These are phyloP conservation scores for Pseudolaguvia tuberculata DNA, from an alignment of 2,113 vertebrate genomes.

Conservation along the genomic window DNA sequence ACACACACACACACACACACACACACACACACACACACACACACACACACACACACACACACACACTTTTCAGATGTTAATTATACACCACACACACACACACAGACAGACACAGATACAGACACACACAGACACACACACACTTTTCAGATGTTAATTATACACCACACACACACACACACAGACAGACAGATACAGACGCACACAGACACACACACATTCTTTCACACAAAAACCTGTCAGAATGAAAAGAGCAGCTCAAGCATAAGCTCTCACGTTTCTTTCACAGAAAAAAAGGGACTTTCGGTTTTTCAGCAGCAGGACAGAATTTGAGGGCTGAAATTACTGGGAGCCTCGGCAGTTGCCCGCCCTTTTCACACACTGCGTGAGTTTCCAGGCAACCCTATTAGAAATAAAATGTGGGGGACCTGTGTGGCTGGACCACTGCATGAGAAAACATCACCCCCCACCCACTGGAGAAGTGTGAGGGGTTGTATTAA, in stretches of 20 bases:
- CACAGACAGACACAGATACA: too few species aligned
- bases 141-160: too few species aligned
- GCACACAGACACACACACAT: neutral
- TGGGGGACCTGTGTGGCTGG: slow-evolving; percentile 35
- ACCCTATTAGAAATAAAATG: slow-evolving; percentile 39
- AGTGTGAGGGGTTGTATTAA: slow-evolving; percentile 57
- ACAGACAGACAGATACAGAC: too few species aligned
- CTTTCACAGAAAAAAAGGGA: neutral
- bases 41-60: too few species aligned
- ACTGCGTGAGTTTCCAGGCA: slow-evolving; percentile 60
- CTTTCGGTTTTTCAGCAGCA: neutral
- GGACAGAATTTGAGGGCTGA: neutral
- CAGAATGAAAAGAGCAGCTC: neutral
- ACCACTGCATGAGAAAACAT: slow-evolving; percentile 46
- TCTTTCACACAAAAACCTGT: neutral
- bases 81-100: too few species aligned
- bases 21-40: too few species aligned
- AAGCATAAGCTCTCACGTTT: neutral
- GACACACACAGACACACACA: too few species aligned
- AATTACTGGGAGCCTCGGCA: slow-evolving; percentile 34
- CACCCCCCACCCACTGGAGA: slow-evolving; percentile 14
- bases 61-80: too few species aligned
- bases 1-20: too few species aligned
- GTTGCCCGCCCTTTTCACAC: slow-evolving; percentile 56
- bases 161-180: too few species aligned